Evolutionary conservation across 2,113 vertebrate species (phyloP).

Genomic region (Vidua chalybeata): DNA sequence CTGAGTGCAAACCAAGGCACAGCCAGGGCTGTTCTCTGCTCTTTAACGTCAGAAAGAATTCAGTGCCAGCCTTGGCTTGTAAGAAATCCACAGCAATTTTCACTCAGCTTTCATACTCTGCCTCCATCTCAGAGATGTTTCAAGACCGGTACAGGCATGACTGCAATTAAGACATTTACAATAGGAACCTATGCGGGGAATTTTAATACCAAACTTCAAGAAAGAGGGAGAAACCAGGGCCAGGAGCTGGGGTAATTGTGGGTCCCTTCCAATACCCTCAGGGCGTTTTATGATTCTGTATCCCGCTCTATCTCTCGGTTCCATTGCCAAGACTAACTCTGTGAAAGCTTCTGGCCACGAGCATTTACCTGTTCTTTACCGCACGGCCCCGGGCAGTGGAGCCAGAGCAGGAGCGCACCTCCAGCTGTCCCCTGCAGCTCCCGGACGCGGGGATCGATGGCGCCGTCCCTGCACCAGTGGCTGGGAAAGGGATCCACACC

Average conservation of each 20-base stretch:
- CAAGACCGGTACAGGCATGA: background rate
- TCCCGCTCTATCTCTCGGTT: background rate
- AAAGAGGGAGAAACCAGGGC: background rate
- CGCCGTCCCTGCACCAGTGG: background rate
- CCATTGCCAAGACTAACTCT: too few relatives aligned
- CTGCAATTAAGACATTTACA: background rate
- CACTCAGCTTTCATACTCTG: too few relatives aligned
- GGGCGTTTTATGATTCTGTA: accelerated
- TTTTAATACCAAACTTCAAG: background rate
- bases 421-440: background rate
- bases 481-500: background rate
- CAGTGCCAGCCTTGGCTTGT: background rate
- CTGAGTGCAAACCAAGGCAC: background rate
- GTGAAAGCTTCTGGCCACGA: accelerated
- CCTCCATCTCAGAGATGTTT: background rate
- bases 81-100: background rate
- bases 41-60: too few relatives aligned
- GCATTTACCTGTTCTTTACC: accelerated
- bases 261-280: background rate
- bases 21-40: background rate
- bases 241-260: background rate
- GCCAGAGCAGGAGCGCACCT: accelerated
- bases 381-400: accelerated
- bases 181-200: background rate
- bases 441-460: accelerated